Percentiles rank a stretch among this genome's conserved stretches.
Conservation (phyloP, 2,797 vertebrate genomes). For the Pipistrellus kuhlii region DNA sequence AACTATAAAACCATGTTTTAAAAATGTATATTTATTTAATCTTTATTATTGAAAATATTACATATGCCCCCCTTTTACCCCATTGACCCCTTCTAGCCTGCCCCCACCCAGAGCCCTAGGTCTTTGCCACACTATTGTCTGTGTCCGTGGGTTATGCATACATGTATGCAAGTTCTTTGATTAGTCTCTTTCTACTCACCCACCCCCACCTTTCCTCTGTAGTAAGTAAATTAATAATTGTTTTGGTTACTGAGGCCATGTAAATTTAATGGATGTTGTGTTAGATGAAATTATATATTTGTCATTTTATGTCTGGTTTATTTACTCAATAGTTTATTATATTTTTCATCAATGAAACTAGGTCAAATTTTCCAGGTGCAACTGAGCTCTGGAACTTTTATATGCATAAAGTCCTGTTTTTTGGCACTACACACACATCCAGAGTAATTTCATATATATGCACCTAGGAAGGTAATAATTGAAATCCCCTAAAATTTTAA, state of each 20-base stretch:
- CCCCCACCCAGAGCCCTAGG: too few relatives aligned
- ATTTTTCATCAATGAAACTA: not conserved
- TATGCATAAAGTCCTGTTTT: not conserved
- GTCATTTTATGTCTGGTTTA: not conserved
- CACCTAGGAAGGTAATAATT: not conserved
- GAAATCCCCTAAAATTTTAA: not conserved
- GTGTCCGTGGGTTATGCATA: too few relatives aligned
- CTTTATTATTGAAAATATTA: too few relatives aligned
- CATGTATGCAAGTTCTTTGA: too few relatives aligned
- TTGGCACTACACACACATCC: not conserved
- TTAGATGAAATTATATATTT: not conserved
- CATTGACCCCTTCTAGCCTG: too few relatives aligned
- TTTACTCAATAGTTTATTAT: not conserved
- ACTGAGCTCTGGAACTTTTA: not conserved
- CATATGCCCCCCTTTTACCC: too few relatives aligned
- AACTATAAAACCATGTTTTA: not conserved
- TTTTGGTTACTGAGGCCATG: not conserved
- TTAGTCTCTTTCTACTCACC: too few relatives aligned
- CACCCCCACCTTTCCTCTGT: too few relatives aligned
- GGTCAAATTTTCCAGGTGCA: not conserved
- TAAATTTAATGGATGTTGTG: not conserved
- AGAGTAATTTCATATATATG: not conserved
- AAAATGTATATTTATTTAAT: too few relatives aligned
- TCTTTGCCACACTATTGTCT: too few relatives aligned
- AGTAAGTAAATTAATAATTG: conserved; percentile 1